A percentile compares a stretch with the other conserved stretches of the same genome.
Evolutionary conservation across 2,888 invertebrate species (phyloP).

Genomic region (Eustalomyia histrio): DNA sequence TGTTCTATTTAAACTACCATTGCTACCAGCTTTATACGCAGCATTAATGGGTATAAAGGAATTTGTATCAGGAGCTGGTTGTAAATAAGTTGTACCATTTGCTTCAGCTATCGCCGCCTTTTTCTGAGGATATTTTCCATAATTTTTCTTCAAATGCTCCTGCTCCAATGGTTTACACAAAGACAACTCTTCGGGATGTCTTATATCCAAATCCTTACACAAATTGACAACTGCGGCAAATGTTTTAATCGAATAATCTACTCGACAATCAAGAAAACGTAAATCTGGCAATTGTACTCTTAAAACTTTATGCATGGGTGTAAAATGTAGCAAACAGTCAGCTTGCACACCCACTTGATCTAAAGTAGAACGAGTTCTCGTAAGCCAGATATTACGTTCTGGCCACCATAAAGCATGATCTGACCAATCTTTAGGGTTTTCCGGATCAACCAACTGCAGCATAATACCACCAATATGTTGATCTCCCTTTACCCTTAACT

Average conservation of each 20-base stretch:
- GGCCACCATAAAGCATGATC: slow-evolving; percentile 99
- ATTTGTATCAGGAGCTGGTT: slow-evolving; percentile 87
- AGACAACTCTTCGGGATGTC: slow-evolving; percentile 98
- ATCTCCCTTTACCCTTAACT: slow-evolving; percentile 96
- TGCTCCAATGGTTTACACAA: slow-evolving; percentile 92
- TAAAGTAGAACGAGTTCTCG: slow-evolving; percentile 94
- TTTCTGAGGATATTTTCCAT: slow-evolving; percentile 85
- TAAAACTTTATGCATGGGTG: slow-evolving; percentile 97
- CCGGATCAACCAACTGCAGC: slow-evolving; percentile 97
- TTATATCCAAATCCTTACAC: slow-evolving; percentile 94
- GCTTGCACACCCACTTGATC: slow-evolving; percentile 99
- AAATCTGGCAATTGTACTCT: slow-evolving; percentile 95
- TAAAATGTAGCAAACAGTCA: slow-evolving; percentile 95
- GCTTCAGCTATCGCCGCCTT: slow-evolving; percentile 75
- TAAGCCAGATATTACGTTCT: slow-evolving; percentile 94
- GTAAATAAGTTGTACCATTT: slow-evolving; percentile 77
- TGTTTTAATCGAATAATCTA: slow-evolving; percentile 97
- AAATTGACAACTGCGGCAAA: slow-evolving; percentile 94
- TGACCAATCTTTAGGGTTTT: slow-evolving; percentile 98
- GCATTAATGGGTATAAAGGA: slow-evolving; percentile 90
- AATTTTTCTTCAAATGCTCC: slow-evolving; percentile 92
- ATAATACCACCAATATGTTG: slow-evolving; percentile 99
- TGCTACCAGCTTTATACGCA: slow-evolving; percentile 84
- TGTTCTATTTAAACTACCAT: slow-evolving; percentile 82
- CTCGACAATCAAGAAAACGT: slow-evolving; percentile 92